Conservation (phyloP, 2,797 vertebrate species). For the Pygocentrus nattereri region DNA sequence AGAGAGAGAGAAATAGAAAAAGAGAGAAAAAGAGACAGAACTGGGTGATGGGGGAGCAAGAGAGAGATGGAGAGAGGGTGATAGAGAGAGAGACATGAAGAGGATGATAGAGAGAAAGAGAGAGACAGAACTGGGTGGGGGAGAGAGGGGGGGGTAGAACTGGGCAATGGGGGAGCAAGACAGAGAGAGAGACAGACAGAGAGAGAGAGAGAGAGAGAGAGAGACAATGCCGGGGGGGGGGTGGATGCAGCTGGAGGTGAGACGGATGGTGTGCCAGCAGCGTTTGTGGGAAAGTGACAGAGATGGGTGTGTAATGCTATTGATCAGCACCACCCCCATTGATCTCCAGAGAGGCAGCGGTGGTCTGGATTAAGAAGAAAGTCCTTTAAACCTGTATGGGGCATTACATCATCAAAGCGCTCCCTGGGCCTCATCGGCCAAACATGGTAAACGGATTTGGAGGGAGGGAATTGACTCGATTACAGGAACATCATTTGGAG, state of each 20-base stretch:
- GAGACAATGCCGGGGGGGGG: slow-evolving; percentile 3
- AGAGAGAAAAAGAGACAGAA: neutral
- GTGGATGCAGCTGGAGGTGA: slow-evolving; percentile 46
- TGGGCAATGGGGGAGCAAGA: neutral
- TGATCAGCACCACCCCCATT: slow-evolving; percentile 70
- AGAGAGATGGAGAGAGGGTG: too few species aligned
- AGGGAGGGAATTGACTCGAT: slow-evolving; percentile 63
- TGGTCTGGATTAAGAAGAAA: slow-evolving; percentile 70
- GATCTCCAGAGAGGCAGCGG: slow-evolving; percentile 64
- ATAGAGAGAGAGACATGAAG: neutral
- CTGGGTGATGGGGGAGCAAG: neutral
- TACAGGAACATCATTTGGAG: slow-evolving; percentile 64
- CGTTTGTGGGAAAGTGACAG: slow-evolving; percentile 67
- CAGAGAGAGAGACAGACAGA: neutral
- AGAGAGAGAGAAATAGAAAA: neutral
- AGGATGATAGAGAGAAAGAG: neutral
- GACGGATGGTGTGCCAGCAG: slow-evolving; percentile 62
- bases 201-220: neutral
- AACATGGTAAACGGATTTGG: slow-evolving; percentile 67
- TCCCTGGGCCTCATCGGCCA: slow-evolving; percentile 59
- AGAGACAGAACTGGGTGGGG: too few species aligned
- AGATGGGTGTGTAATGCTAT: slow-evolving; percentile 72
- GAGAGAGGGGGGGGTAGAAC: too few species aligned
- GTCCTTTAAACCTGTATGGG: slow-evolving; percentile 67
- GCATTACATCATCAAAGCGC: slow-evolving; percentile 67